phyloP scores from a whole-genome alignment of 1,140 invertebrate genomes.

The Atta texana region DNA sequence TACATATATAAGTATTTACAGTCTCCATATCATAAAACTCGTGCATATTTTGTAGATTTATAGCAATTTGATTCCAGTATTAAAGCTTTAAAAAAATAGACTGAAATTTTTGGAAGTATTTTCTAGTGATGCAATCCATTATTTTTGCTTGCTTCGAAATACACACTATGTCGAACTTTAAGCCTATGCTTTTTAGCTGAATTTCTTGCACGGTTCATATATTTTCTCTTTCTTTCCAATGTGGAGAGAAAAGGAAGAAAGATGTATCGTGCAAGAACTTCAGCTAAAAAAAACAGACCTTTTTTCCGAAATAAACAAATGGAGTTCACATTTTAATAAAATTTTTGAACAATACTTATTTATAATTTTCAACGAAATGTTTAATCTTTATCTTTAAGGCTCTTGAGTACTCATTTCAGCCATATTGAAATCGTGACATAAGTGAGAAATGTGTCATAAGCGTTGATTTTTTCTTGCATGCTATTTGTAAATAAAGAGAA shows the following conservation, averaged over 20 bases:
- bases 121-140: constrained; percentile 41
- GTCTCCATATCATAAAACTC: constrained; percentile 68
- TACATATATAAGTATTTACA: constrained; percentile 66
- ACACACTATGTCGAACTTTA: constrained; percentile 21
- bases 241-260: too few species aligned
- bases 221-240: too few species aligned
- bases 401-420: too few species aligned
- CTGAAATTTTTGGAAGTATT: constrained; percentile 58
- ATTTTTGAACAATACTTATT: background rate
- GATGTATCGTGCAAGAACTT: too few species aligned
- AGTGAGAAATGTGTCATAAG: too few species aligned
- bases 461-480: too few species aligned
- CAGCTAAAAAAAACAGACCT: too few species aligned
- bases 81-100: constrained; percentile 67
- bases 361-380: background rate
- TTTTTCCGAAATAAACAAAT: background rate
- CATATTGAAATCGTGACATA: too few species aligned
- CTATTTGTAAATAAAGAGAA: too few species aligned
- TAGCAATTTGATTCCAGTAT: constrained; percentile 68
- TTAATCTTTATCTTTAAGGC: too few species aligned
- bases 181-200: background rate
- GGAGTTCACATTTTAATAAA: background rate
- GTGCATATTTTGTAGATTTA: constrained; percentile 57
- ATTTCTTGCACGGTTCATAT: background rate
- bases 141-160: constrained; percentile 35